Conservation (phyloP, 2,797 vertebrate species). For the Phoeniculus purpureus region DNA sequence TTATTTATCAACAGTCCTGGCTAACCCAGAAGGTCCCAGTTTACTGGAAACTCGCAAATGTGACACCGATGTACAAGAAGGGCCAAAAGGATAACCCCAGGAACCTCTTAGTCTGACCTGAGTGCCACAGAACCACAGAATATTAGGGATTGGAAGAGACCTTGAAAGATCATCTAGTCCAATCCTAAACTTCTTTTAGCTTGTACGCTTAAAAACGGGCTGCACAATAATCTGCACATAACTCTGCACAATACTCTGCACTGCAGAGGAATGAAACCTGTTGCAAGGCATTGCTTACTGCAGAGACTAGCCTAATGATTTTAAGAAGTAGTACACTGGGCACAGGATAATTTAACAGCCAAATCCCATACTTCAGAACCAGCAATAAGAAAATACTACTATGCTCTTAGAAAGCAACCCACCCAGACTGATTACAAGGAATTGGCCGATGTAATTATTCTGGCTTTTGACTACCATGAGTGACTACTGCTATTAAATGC, state of each 20-base stretch:
- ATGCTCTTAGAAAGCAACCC: neutral
- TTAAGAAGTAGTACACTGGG: neutral
- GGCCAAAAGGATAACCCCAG: too few relatives aligned
- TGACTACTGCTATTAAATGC: neutral
- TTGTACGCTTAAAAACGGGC: neutral
- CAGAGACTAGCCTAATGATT: neutral
- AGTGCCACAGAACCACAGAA: too few relatives aligned
- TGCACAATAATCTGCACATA: rapidly evolving
- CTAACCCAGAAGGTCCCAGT: too few relatives aligned
- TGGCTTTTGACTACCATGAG: neutral
- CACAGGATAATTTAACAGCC: neutral
- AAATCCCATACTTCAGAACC: neutral
- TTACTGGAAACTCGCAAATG: too few relatives aligned
- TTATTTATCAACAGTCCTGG: too few relatives aligned
- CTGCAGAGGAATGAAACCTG: neutral
- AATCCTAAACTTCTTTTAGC: neutral
- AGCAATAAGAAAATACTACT: neutral
- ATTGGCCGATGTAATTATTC: neutral
- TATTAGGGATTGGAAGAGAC: too few relatives aligned
- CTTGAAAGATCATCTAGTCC: too few relatives aligned
- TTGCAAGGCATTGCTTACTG: neutral
- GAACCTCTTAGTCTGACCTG: too few relatives aligned
- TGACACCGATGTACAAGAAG: too few relatives aligned
- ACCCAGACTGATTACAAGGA: too few relatives aligned
- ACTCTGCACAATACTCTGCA: rapidly evolving